Evolutionary conservation across 2,888 invertebrate species (phyloP).

Genomic region (Ceriagrion tenellum): DNA sequence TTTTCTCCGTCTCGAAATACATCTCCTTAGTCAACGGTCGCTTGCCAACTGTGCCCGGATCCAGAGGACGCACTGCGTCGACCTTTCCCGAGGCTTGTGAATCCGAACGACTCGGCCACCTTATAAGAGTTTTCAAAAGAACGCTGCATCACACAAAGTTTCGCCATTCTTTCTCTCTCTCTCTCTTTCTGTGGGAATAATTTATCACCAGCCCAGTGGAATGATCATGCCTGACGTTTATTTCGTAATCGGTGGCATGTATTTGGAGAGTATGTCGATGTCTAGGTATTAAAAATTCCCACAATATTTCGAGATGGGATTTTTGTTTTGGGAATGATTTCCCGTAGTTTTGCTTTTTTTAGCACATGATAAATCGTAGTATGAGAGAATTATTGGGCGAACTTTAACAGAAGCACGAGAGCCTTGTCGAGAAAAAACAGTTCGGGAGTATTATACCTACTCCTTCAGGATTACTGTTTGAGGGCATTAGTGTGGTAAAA

Average conservation of each 20-base stretch:
- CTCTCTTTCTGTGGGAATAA: background rate
- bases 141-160: background rate
- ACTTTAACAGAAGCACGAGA: no score
- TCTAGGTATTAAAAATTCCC: no score
- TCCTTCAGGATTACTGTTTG: no score
- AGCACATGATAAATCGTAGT: no score
- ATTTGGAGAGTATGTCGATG: no score
- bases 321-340: no score
- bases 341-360: no score
- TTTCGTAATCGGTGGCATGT: background rate
- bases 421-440: no score
- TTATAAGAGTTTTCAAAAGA: background rate
- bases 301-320: no score
- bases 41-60: background rate
- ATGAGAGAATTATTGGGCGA: no score
- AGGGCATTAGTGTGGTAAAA: no score
- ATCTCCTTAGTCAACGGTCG: background rate
- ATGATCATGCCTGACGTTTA: background rate
- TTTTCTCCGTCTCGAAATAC: background rate
- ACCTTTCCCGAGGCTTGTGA: background rate
- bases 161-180: background rate
- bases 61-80: background rate
- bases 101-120: background rate
- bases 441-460: no score
- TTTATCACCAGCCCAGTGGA: background rate